A percentile compares a stretch with the other conserved stretches of the same genome.
Conservation (phyloP, 2,888 invertebrate species). For the Philaethria dido region DNA sequence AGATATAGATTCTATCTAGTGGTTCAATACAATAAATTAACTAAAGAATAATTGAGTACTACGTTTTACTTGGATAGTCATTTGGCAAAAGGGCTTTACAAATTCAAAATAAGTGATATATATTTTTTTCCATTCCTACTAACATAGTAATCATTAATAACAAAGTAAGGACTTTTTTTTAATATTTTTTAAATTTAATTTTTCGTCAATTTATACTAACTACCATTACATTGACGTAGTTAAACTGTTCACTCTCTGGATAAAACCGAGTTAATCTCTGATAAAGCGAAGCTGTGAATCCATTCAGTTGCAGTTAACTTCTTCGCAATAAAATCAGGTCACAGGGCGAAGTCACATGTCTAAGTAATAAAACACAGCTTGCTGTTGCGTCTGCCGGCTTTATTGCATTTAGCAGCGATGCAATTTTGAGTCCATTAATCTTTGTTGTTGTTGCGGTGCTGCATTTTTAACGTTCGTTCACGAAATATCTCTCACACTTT, state of each 20-base stretch:
- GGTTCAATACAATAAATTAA: no score
- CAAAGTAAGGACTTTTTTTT: no score
- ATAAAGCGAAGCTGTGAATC: constrained; percentile 33
- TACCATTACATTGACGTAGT: background rate
- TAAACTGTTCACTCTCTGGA: background rate
- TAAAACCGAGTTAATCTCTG: background rate
- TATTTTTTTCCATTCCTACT: no score
- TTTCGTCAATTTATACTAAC: background rate
- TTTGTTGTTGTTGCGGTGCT: constrained; percentile 69
- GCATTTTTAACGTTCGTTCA: constrained; percentile 51
- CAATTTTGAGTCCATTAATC: constrained; percentile 81
- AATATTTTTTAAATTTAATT: no score
- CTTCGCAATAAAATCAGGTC: constrained; percentile 51
- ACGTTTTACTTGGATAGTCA: no score
- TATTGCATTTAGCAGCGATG: constrained; percentile 75
- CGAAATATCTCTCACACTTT: constrained; percentile 45
- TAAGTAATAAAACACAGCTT: constrained; percentile 69
- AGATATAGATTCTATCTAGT: no score
- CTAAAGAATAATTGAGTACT: no score
- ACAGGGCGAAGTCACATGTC: constrained; percentile 52
- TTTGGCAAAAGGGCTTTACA: no score
- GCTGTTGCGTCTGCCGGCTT: constrained; percentile 62
- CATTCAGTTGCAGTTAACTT: constrained; percentile 61
- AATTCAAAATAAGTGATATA: no score
- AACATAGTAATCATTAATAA: no score